Evolutionary conservation across 2,888 invertebrate genomes (phyloP).

Genomic region (Eupithecia exiguata): DNA sequence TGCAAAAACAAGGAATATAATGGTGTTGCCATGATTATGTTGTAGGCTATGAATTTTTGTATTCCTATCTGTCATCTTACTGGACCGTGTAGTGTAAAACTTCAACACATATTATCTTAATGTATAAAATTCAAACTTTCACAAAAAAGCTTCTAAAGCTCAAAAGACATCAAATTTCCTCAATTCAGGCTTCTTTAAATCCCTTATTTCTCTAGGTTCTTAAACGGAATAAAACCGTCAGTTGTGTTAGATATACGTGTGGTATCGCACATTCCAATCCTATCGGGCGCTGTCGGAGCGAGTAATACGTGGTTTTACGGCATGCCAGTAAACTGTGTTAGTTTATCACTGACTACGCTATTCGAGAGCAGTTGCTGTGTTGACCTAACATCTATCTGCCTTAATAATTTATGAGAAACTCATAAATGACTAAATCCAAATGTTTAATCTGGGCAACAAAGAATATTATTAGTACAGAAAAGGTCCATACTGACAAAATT

Average conservation of each 20-base stretch:
- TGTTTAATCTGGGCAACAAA: background rate
- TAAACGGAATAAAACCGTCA: conserved; percentile 11
- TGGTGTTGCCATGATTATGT: background rate
- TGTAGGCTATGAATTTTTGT: background rate
- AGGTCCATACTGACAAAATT: background rate
- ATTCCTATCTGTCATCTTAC: background rate
- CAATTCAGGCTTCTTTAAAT: conserved; percentile 11
- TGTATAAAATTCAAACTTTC: background rate
- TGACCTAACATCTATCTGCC: conserved; percentile 7
- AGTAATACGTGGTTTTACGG: conserved; percentile 35
- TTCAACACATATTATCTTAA: background rate
- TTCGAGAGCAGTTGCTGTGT: background rate
- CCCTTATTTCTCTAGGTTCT: conserved; percentile 6
- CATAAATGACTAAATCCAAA: background rate
- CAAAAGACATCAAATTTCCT: conserved; percentile 8
- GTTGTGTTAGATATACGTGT: conserved; percentile 15
- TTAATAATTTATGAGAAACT: background rate
- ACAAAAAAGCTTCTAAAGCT: conserved; percentile 10
- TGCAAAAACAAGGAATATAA: background rate
- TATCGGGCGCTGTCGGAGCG: conserved; percentile 31
- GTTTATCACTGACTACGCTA: conserved; percentile 30
- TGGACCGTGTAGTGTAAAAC: background rate
- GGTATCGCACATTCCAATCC: conserved; percentile 32
- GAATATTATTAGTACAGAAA: background rate
- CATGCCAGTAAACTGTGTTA: conserved; percentile 32